phyloP scores from a whole-genome alignment of 2,888 invertebrate genomes.

The Pseudococcus longispinus region DNA sequence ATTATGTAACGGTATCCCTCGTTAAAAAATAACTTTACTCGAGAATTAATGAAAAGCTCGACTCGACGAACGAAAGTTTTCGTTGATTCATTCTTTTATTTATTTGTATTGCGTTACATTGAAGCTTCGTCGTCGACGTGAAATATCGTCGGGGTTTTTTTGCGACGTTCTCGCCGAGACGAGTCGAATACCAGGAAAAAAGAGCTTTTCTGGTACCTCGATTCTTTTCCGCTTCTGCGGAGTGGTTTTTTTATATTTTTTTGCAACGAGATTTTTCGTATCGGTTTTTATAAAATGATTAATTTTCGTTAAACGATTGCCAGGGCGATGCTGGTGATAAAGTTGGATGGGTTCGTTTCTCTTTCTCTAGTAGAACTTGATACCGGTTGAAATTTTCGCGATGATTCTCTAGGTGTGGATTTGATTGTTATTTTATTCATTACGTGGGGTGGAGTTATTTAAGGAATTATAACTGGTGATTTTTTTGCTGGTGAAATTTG shows the following conservation, averaged over 20 bases:
- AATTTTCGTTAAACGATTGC: slow-evolving; percentile 18
- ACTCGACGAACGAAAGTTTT: background rate
- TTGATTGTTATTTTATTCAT: background rate
- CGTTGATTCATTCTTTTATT: slow-evolving; percentile 28
- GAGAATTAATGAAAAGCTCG: slow-evolving; percentile 41
- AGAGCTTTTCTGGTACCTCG: background rate
- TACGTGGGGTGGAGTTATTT: no score
- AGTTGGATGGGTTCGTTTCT: background rate
- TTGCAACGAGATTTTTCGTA: background rate
- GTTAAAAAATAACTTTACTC: slow-evolving; percentile 27
- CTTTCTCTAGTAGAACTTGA: background rate
- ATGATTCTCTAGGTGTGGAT: background rate
- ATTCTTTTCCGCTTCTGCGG: background rate
- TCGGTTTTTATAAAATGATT: slow-evolving; percentile 24
- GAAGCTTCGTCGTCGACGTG: background rate
- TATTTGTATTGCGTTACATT: slow-evolving; percentile 4
- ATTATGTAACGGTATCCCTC: slow-evolving; percentile 39
- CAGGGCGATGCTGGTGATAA: background rate
- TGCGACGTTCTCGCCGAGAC: background rate
- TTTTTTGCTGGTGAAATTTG: background rate
- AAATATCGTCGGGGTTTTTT: background rate
- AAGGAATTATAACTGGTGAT: no score
- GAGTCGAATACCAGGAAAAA: background rate
- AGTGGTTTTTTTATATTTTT: background rate
- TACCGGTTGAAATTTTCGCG: background rate